Percentiles rank a stretch among this genome's conserved stretches.
Conservation (phyloP, 1,140 invertebrate species). For the Leguminivora glycinivorella region DNA sequence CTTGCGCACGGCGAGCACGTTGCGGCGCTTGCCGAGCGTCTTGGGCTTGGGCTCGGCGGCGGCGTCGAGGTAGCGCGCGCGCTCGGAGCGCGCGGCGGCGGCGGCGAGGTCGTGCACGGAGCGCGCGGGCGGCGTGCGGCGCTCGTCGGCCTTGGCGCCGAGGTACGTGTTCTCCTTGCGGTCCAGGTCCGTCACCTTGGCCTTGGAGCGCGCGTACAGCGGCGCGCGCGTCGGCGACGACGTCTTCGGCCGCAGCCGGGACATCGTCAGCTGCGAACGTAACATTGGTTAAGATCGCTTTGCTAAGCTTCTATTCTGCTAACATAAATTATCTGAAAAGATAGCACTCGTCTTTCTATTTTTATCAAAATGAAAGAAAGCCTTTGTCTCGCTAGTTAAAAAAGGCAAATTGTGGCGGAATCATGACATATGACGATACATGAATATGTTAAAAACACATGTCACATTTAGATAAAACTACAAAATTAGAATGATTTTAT, state of each 20-base stretch:
- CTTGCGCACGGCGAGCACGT: conserved; percentile 64
- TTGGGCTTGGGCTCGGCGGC: conserved; percentile 68
- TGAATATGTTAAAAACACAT: too few relatives aligned
- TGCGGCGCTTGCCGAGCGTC: conserved; percentile 59
- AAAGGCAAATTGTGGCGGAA: too few relatives aligned
- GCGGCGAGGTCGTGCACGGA: conserved; percentile 57
- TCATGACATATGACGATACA: too few relatives aligned
- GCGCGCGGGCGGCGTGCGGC: conserved; percentile 32
- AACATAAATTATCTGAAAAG: too few relatives aligned
- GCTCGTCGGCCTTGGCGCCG: conserved; percentile 60
- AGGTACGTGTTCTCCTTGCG: conserved; percentile 71
- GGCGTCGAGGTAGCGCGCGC: conserved; percentile 54
- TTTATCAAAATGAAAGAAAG: too few relatives aligned
- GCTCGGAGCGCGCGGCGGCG: conserved; percentile 60
- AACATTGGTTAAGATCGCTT: neutral
- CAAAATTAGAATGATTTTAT: too few relatives aligned
- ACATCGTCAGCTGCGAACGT: conserved; percentile 63
- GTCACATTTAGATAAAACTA: too few relatives aligned
- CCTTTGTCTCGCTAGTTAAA: too few relatives aligned
- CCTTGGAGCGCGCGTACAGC: conserved; percentile 62
- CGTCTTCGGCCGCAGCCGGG: conserved; percentile 65
- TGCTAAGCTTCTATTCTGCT: neutral
- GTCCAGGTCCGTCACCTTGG: conserved; percentile 59
- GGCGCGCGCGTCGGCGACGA: conserved; percentile 59
- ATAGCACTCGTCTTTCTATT: too few relatives aligned